phyloP scores from a whole-genome alignment of 2,113 vertebrate genomes.

The Aspidoscelis tigris region DNA sequence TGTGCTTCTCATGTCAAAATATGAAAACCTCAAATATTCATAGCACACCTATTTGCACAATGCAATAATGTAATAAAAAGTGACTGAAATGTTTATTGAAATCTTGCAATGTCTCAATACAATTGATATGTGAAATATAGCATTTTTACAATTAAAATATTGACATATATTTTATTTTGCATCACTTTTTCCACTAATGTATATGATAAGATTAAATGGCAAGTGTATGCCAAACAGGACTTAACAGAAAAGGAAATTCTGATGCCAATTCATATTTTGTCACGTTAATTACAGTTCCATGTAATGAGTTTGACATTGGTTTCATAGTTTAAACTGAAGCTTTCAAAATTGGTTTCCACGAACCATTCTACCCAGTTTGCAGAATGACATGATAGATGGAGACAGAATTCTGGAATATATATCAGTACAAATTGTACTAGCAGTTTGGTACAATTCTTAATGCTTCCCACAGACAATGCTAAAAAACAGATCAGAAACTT shows the following conservation, averaged over 20 bases:
- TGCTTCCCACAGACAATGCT: too few relatives aligned
- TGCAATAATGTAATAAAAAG: too few relatives aligned
- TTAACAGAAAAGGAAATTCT: background rate
- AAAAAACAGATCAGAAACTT: too few relatives aligned
- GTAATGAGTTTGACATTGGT: background rate
- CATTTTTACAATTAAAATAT: too few relatives aligned
- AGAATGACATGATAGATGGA: background rate
- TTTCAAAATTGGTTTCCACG: background rate
- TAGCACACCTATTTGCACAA: background rate
- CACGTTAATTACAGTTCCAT: background rate
- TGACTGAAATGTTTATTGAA: too few relatives aligned
- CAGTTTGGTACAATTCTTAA: background rate
- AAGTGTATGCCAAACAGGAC: background rate
- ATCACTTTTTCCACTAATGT: background rate
- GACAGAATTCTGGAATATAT: background rate
- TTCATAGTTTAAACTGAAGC: background rate
- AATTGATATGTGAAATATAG: too few relatives aligned
- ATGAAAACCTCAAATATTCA: background rate
- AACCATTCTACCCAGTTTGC: background rate
- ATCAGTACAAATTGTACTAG: background rate
- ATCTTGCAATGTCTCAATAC: too few relatives aligned
- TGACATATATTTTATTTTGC: background rate
- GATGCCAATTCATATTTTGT: background rate
- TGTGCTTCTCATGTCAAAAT: background rate
- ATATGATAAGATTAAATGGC: background rate